Conservation (phyloP, 2,797 vertebrate species). For the Dermochelys coriacea region DNA sequence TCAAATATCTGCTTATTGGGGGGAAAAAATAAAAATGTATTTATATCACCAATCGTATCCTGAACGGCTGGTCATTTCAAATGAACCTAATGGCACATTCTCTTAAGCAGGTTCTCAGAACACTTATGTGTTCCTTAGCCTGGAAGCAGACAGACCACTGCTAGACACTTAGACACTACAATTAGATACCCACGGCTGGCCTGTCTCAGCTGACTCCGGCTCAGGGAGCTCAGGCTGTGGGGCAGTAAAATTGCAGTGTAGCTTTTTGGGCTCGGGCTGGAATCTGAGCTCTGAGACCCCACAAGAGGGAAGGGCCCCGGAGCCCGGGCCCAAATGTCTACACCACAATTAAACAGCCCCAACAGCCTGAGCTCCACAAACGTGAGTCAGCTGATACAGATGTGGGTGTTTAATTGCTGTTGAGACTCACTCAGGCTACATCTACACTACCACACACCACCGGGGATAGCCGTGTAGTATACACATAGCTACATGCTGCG, state of each 20-base stretch:
- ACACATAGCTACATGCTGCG: neutral
- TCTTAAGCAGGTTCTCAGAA: too few species aligned
- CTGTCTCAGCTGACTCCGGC: too few species aligned
- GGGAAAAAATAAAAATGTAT: too few species aligned
- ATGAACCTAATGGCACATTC: neutral
- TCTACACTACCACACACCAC: neutral
- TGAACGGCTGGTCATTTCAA: too few species aligned
- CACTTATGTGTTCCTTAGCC: neutral
- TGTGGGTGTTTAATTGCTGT: neutral
- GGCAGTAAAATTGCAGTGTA: neutral
- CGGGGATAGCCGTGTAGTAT: rapidly evolving
- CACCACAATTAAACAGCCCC: neutral
- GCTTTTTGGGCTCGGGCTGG: neutral
- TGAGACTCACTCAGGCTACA: neutral
- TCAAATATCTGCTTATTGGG: neutral
- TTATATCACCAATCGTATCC: neutral
- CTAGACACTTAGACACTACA: neutral
- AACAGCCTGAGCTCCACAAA: neutral
- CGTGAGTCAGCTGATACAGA: too few species aligned
- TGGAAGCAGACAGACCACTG: neutral
- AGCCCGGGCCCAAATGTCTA: neutral
- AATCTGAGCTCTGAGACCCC: too few species aligned
- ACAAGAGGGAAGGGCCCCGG: too few species aligned
- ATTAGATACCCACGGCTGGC: too few species aligned
- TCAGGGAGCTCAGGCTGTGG: too few species aligned